Conservation (phyloP, 64 coral and sea anemone genomes). For the Montipora cactus region DNA sequence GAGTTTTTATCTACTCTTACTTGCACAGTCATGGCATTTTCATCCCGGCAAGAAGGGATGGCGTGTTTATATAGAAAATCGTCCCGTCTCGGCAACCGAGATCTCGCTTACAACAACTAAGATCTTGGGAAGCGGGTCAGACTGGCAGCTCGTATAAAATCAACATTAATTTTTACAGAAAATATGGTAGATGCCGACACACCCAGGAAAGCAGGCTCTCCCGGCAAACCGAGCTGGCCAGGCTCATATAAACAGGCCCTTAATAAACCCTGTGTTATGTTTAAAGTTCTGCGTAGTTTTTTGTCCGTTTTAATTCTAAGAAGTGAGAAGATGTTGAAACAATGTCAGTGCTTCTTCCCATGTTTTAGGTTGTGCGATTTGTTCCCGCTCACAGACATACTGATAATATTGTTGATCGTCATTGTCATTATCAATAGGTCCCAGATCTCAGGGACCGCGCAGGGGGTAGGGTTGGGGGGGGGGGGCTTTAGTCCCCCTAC, state of each 20-base stretch:
- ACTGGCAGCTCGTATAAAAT: constrained; percentile 11
- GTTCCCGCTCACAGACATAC: constrained; percentile 40
- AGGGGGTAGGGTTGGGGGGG: constrained; percentile 23
- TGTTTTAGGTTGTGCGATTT: constrained; percentile 45
- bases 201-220: not conserved
- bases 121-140: constrained; percentile 13
- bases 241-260: constrained; percentile 12
- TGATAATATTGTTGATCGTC: constrained; percentile 61
- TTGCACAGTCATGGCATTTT: constrained; percentile 26
- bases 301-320: constrained; percentile 16
- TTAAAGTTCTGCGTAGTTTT: constrained; percentile 16
- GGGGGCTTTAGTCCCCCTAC: constrained; percentile 18
- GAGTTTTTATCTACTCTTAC: constrained; percentile 35
- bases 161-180: constrained; percentile 7
- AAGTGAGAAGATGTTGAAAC: constrained; percentile 52
- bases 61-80: constrained; percentile 4
- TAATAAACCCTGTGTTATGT: not conserved
- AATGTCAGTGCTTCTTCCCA: constrained; percentile 61
- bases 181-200: constrained; percentile 4
- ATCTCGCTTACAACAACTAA: constrained; percentile 16
- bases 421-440: constrained; percentile 43
- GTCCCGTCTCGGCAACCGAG: not conserved
- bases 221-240: not conserved
- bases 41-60: constrained; percentile 12
- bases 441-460: constrained; percentile 4